Percentiles rank a stretch among this genome's conserved stretches.
Evolutionary conservation across 2,797 vertebrate genomes (phyloP).

Genomic region (Pristis pectinata): DNA sequence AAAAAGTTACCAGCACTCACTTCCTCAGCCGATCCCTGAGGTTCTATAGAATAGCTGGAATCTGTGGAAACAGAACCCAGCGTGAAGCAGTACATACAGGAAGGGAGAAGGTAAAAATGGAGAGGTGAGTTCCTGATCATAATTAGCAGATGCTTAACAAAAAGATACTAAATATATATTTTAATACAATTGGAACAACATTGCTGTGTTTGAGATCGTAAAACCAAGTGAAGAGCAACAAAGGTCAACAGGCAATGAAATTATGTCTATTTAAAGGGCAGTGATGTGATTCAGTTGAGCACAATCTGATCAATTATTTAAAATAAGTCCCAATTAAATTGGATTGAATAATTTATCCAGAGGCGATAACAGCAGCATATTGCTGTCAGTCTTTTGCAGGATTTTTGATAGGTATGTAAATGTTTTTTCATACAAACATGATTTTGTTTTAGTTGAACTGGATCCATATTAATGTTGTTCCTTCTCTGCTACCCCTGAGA

Average conservation of each 20-base stretch:
- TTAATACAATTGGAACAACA: not conserved
- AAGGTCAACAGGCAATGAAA: not conserved
- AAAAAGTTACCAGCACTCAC: not conserved
- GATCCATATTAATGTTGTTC: constrained; percentile 14
- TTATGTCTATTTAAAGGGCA: constrained; percentile 15
- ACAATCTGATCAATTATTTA: constrained; percentile 34
- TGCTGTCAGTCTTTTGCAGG: not conserved
- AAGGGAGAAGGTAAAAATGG: not conserved
- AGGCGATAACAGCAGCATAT: not conserved
- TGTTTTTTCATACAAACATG: not conserved
- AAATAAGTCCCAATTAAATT: constrained; percentile 31
- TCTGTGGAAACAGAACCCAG: not conserved
- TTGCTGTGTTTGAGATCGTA: not conserved
- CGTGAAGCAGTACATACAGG: not conserved
- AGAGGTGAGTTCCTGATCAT: not conserved
- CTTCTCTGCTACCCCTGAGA: not conserved
- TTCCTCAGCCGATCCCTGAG: not conserved
- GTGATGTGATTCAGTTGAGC: constrained; percentile 16
- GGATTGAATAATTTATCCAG: constrained; percentile 30
- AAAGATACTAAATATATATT: not conserved
- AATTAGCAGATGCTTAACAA: not conserved
- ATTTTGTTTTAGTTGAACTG: constrained; percentile 22
- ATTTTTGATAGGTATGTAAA: constrained; percentile 23
- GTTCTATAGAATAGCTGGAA: not conserved
- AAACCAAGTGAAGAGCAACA: not conserved